Evolutionary conservation across 2,113 vertebrate species (phyloP), one percentile per base, ranked within the genome.

Genomic region (Actenoides lindsayi): DNA sequence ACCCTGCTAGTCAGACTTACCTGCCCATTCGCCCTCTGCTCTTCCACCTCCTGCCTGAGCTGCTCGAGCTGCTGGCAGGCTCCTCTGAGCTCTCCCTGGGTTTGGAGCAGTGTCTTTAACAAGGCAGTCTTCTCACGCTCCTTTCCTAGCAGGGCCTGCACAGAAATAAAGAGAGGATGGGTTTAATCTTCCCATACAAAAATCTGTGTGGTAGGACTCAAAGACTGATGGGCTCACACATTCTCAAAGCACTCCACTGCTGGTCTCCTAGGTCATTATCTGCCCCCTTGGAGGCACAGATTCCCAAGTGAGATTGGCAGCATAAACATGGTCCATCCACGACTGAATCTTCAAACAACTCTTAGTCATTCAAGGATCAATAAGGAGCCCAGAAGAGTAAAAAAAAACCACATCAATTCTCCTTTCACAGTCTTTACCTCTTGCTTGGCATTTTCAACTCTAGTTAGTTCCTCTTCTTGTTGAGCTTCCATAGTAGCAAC

Each of bases 71-170:
- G 96, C 37, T 97, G 97, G 54, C 78, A 80, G 59, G 97, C 93
- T 90, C 88, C 96, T 65, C 91, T 95, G 24, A 98, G 69, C 51
- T 98, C 97, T 80, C 73, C 65, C 73, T 91, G 95, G 54, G 96
- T 97, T n/a, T 94, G 97, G 18, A 97, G 85, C 41, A 98, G 84
- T 2, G 86, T 94, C 70, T 97, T 96, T 67, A 97, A 76, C 16
- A 98, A 96, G 82, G 94, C 95, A 23, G 90, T 75, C 82, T 93
- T 97, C 78, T 98, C 98, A 17, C 77, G 89, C 85, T 98, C 97
- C 37, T 97, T 97, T 85, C 97, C 97, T 14, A 97, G 83, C 44
- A 97, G 93, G 78, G 93, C 64, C 97, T 98, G 88, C 67, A 79
- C 31, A 78, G 20, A 53, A 69, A 75, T 33, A 57, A 59, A 75